A percentile compares a stretch with the other conserved stretches of the same genome.
Conservation (phyloP, 1,140 invertebrate genomes). For the Drosophila santomea region DNA sequence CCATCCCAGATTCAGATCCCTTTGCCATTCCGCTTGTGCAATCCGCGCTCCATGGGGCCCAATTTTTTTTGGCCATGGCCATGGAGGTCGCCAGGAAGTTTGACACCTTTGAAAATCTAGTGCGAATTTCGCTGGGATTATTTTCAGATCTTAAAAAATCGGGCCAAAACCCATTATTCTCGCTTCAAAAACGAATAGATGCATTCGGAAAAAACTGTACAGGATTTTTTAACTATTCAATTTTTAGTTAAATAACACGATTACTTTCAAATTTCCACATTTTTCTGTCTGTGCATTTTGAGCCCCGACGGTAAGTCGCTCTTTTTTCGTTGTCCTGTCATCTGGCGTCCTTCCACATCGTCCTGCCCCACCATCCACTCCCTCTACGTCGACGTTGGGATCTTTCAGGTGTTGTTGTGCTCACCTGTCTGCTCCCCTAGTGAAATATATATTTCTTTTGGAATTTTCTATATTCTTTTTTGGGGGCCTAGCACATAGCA, state of each 20-base stretch:
- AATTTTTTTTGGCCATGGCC: slow-evolving; percentile 12
- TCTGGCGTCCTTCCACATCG: slow-evolving; percentile 5
- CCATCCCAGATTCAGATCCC: not conserved
- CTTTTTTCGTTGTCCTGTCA: slow-evolving; percentile 18
- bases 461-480: not conserved
- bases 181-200: no score
- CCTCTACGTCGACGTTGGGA: slow-evolving; percentile 7
- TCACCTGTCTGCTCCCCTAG: slow-evolving; percentile 29
- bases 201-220: not conserved
- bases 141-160: no score
- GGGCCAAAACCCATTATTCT: no score
- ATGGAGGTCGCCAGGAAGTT: slow-evolving; percentile 7
- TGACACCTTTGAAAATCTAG: not conserved
- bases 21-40: not conserved
- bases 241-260: not conserved
- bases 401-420: slow-evolving; percentile 44
- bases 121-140: not conserved
- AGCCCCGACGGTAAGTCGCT: slow-evolving; percentile 5
- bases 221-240: no score
- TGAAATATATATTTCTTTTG: slow-evolving; percentile 15
- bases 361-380: not conserved
- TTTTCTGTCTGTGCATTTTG: not conserved
- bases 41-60: slow-evolving; percentile 12
- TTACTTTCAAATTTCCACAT: not conserved
- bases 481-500: slow-evolving; percentile 3